phyloP scores from a whole-genome alignment of 1,140 invertebrate genomes.

The Hirudo medicinalis region DNA sequence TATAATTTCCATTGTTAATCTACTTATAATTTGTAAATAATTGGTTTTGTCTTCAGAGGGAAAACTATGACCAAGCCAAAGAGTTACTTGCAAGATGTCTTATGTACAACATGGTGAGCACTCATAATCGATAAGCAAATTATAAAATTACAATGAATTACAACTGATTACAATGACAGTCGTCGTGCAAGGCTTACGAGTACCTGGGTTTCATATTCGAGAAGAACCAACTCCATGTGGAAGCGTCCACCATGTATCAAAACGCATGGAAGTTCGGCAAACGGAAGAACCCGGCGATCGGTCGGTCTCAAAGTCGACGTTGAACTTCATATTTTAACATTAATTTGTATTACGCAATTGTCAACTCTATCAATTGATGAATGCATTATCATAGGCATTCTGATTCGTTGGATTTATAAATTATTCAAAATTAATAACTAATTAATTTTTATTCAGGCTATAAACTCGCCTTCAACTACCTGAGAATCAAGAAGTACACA shows the following conservation, averaged over 20 bases:
- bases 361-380: too few species aligned
- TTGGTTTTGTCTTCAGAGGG: slow-evolving; percentile 40
- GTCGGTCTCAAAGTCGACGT: slow-evolving; percentile 30
- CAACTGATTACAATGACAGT: slow-evolving; percentile 34
- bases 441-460: slow-evolving; percentile 51
- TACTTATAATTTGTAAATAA: not conserved
- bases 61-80: slow-evolving; percentile 70
- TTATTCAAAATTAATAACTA: not conserved
- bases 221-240: slow-evolving; percentile 77
- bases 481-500: slow-evolving; percentile 77
- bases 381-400: too few species aligned
- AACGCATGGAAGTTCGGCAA: slow-evolving; percentile 66
- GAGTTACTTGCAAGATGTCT: slow-evolving; percentile 67
- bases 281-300: slow-evolving; percentile 62
- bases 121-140: not conserved
- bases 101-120: slow-evolving; percentile 62
- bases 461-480: slow-evolving; percentile 76
- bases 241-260: slow-evolving; percentile 69
- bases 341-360: too few species aligned
- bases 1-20: not conserved
- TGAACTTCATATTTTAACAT: too few species aligned
- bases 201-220: slow-evolving; percentile 72
- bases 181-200: slow-evolving; percentile 78
- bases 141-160: too few species aligned
- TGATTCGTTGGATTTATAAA: not conserved